Conservation (phyloP, 2,797 vertebrate species). For the Spinus olivaceus region DNA sequence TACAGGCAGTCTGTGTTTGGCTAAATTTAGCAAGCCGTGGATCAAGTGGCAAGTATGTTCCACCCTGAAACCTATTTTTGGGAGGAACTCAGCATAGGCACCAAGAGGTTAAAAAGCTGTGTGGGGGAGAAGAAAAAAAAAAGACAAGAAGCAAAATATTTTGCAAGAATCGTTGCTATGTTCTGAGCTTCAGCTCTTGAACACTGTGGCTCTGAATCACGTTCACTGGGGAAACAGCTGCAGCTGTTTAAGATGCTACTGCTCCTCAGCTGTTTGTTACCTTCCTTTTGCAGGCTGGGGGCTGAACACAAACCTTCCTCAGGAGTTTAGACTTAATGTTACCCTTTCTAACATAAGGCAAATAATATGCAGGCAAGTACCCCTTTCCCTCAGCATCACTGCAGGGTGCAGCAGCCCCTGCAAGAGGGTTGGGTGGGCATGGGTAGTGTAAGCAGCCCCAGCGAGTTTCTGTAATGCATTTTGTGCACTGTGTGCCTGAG, state of each 20-base stretch:
- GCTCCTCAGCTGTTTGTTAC: constrained; percentile 58
- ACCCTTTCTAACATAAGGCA: neutral
- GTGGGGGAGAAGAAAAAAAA: neutral
- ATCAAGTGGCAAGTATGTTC: constrained; percentile 66
- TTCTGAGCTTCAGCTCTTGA: constrained; percentile 51
- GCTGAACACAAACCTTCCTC: neutral
- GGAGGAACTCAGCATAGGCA: constrained; percentile 24
- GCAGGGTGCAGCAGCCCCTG: neutral
- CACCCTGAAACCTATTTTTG: constrained; percentile 58
- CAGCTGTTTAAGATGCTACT: constrained; percentile 67
- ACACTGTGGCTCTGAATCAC: constrained; percentile 52
- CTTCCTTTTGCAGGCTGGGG: neutral
- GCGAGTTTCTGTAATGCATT: neutral
- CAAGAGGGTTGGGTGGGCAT: neutral
- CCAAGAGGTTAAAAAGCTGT: constrained; percentile 59
- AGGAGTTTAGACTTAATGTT: neutral
- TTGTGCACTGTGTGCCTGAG: neutral
- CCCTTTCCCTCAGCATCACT: neutral
- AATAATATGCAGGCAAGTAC: neutral
- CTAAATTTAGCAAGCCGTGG: constrained; percentile 52
- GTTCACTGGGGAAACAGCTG: constrained; percentile 63
- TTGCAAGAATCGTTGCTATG: constrained; percentile 62
- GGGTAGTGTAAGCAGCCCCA: neutral
- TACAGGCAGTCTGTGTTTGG: constrained; percentile 37
- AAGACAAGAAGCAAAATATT: constrained; percentile 57